Percentiles rank a stretch among this genome's conserved stretches.
phyloP scores from a whole-genome alignment of 2,888 invertebrate species.

The Pediacus dermestoides region DNA sequence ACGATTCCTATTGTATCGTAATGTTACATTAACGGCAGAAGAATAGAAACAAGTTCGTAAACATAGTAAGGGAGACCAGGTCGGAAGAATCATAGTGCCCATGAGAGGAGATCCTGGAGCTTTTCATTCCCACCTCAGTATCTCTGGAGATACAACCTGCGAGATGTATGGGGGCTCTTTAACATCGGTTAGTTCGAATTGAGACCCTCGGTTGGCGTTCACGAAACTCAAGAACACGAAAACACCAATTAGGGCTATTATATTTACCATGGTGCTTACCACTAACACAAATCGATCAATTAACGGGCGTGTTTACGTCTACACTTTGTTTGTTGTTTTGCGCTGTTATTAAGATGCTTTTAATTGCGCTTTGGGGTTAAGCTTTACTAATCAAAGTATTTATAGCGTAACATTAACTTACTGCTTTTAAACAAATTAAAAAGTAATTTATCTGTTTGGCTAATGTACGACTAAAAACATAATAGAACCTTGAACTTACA shows the following conservation, averaged over 20 bases:
- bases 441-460: too few species aligned
- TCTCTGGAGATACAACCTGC: conserved; percentile 43
- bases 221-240: conserved; percentile 36
- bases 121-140: conserved; percentile 46
- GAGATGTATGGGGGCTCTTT: conserved; percentile 49
- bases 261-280: conserved; percentile 29
- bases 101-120: conserved; percentile 45
- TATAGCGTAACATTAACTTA: too few species aligned
- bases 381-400: too few species aligned
- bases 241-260: conserved; percentile 43
- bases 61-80: conserved; percentile 45
- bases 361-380: too few species aligned
- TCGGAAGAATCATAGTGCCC: conserved; percentile 50
- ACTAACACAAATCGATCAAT: conserved; percentile 31
- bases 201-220: neutral
- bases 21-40: conserved; percentile 49
- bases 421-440: too few species aligned
- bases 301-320: conserved; percentile 14
- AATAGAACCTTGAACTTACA: too few species aligned
- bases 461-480: too few species aligned
- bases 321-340: too few species aligned
- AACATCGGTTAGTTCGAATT: conserved; percentile 44
- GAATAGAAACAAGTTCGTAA: conserved; percentile 48
- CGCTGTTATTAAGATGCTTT: too few species aligned
- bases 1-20: conserved; percentile 47